A percentile compares a stretch with the other conserved stretches of the same genome.
phyloP scores from a whole-genome alignment of 2,888 invertebrate genomes.

The Cataglyphis albicans region DNA sequence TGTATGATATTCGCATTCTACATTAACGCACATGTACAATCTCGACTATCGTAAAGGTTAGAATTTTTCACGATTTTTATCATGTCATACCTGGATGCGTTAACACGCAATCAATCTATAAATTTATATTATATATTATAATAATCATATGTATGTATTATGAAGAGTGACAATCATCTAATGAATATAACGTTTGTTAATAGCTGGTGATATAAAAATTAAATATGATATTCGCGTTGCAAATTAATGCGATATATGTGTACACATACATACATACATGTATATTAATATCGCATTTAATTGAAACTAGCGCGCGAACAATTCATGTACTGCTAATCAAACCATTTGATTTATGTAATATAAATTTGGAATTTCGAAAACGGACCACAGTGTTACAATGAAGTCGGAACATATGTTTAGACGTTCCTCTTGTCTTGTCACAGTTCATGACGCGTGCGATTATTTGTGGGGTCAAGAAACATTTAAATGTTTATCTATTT shows the following conservation, averaged over 20 bases:
- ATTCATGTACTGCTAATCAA: too few relatives aligned
- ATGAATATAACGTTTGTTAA: not conserved
- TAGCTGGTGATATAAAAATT: not conserved
- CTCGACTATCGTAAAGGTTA: not conserved
- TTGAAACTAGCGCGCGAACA: too few relatives aligned
- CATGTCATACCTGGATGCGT: not conserved
- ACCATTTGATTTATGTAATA: not conserved
- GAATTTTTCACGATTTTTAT: not conserved
- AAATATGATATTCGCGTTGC: not conserved
- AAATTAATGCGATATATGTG: not conserved
- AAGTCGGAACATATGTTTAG: not conserved
- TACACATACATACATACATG: not conserved
- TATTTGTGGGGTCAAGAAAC: not conserved
- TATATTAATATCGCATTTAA: not conserved
- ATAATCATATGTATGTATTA: too few relatives aligned
- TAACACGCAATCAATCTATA: not conserved
- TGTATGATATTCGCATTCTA: not conserved
- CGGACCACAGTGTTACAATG: not conserved
- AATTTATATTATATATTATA: too few relatives aligned
- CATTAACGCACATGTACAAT: not conserved
- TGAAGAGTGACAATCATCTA: too few relatives aligned
- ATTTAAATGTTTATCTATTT: not conserved
- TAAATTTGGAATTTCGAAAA: not conserved
- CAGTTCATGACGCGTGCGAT: not conserved
- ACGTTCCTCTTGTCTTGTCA: not conserved